These are phyloP conservation scores for Drosophila longiperda DNA, from an alignment of 2,888 invertebrate genomes.

Conservation along the genomic window DNA sequence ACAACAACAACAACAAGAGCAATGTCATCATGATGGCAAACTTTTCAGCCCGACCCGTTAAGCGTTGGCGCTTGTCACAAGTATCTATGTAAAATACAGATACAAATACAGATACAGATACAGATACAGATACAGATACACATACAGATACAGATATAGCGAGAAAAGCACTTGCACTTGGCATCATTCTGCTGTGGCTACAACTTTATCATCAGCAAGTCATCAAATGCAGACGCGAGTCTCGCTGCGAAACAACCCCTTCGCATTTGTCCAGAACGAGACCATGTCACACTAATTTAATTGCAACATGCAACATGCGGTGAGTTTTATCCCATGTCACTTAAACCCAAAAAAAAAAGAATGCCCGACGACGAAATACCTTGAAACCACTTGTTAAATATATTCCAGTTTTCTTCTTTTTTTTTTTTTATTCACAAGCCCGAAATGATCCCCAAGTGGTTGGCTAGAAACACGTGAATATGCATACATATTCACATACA, in stretches of 20 bases:
- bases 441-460: too few relatives aligned
- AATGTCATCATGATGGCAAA: slow-evolving; percentile 36
- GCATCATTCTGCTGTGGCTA: slow-evolving; percentile 60
- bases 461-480: too few relatives aligned
- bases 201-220: slow-evolving; percentile 77
- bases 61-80: slow-evolving; percentile 22
- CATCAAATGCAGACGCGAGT: slow-evolving; percentile 63
- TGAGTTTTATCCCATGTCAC: background rate
- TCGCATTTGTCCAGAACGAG: slow-evolving; percentile 7
- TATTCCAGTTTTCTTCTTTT: too few relatives aligned
- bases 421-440: too few relatives aligned
- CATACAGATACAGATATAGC: slow-evolving; percentile 15
- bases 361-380: too few relatives aligned
- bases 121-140: slow-evolving; percentile 24
- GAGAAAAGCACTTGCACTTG: slow-evolving; percentile 40
- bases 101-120: background rate
- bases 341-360: background rate
- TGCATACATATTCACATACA: too few relatives aligned
- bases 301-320: slow-evolving; percentile 71
- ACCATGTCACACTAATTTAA: slow-evolving; percentile 64
- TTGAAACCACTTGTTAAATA: too few relatives aligned
- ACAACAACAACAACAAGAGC: slow-evolving; percentile 7
- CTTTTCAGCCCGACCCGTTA: slow-evolving; percentile 54
- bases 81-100: slow-evolving; percentile 47
- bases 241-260: slow-evolving; percentile 40